These are phyloP conservation scores for Nomada ferruginata DNA, from an alignment of 2,888 invertebrate genomes.

Conservation along the genomic window DNA sequence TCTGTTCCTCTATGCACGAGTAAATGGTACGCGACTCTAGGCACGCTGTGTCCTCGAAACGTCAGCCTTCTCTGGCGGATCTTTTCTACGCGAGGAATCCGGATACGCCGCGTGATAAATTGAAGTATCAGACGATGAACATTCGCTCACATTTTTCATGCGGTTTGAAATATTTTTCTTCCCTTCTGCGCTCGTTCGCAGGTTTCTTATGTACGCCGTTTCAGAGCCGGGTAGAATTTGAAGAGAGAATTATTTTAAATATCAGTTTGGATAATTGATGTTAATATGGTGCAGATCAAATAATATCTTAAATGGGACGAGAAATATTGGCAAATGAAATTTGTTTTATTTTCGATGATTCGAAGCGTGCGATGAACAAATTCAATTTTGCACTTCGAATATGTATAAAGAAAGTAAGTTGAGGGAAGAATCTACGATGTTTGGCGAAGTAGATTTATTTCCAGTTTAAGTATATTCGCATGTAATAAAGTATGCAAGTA, in stretches of 20 bases:
- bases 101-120: conserved; percentile 34
- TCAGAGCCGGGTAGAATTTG: not conserved
- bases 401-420: too few species aligned
- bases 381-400: too few species aligned
- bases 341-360: too few species aligned
- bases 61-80: conserved; percentile 3
- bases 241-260: not conserved
- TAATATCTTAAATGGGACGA: too few species aligned
- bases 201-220: not conserved
- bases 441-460: too few species aligned
- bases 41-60: conserved; percentile 39
- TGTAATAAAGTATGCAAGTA: too few species aligned
- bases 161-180: not conserved
- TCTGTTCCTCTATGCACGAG: not conserved
- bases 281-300: too few species aligned
- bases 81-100: conserved; percentile 12
- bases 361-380: too few species aligned
- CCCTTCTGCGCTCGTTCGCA: not conserved
- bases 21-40: conserved; percentile 7
- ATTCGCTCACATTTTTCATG: not conserved
- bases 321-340: too few species aligned
- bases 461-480: too few species aligned
- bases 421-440: too few species aligned
- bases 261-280: too few species aligned
- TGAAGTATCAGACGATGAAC: conserved; percentile 6